Conservation (phyloP, 2,797 vertebrate species). For the Chelon auratus region DNA sequence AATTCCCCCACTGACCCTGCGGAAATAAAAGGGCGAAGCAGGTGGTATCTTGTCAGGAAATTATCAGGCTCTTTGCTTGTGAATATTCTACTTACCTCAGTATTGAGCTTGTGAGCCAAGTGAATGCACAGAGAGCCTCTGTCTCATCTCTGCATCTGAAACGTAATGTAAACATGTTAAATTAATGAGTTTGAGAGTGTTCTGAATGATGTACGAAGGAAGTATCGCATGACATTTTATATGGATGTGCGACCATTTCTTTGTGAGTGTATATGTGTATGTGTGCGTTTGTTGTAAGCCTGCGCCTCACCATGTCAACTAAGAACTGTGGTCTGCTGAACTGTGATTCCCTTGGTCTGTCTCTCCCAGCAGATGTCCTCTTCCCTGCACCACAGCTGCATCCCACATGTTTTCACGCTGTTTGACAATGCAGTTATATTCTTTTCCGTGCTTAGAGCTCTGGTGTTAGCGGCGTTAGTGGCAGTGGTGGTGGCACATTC, state of each 20-base stretch:
- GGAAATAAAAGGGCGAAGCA: constrained; percentile 60
- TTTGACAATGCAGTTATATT: constrained; percentile 59
- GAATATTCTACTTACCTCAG: constrained; percentile 20
- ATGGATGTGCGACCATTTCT: constrained; percentile 32
- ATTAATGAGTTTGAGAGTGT: not conserved
- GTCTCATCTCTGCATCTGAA: constrained; percentile 1
- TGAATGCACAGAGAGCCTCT: not conserved
- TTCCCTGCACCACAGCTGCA: constrained; percentile 80
- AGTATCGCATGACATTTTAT: constrained; percentile 28
- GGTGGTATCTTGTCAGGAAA: constrained; percentile 50
- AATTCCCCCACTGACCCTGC: constrained; percentile 71
- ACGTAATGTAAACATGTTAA: not conserved
- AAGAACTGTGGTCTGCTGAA: constrained; percentile 60
- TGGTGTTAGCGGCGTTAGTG: constrained; percentile 42
- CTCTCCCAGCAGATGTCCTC: constrained; percentile 78
- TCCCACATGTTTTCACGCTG: constrained; percentile 81
- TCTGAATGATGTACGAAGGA: constrained; percentile 9
- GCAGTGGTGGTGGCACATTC: constrained; percentile 52
- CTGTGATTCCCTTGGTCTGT: constrained; percentile 73
- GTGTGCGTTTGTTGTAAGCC: constrained; percentile 16
- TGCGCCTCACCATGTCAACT: constrained; percentile 57
- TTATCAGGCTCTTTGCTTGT: constrained; percentile 1
- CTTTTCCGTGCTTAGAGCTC: constrained; percentile 51
- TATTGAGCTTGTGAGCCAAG: not conserved
- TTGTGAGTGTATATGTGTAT: constrained; percentile 24